Evolutionary conservation across 2,113 vertebrate genomes (phyloP), one percentile per base, ranked within the genome.

Genomic region (Naja naja): DNA sequence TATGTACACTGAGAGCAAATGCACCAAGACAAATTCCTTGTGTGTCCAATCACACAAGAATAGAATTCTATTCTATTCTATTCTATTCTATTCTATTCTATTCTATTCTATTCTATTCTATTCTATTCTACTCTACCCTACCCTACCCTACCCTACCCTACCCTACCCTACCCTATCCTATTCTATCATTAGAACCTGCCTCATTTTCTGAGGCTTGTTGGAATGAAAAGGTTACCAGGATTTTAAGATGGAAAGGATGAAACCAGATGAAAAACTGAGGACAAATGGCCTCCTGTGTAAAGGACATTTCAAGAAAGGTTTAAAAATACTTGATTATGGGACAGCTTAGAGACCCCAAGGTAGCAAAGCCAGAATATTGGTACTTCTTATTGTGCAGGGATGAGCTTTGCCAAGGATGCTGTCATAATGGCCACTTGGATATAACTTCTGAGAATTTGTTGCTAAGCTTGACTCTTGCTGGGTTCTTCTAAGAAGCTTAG

Each of bases 371-470:
- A 14, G 93, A 1, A 85, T 39, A 93, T 91, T 30, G 47, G 54
- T 92, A 16, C 88, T 93, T 6, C 69, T n/a, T 0, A 45, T 88
- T 89, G 93, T 60, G 56, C 54, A 92, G 87, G 25, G 91, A 89
- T 85, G n/a, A 0, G 87, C 90, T 92, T 89, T 25, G 4, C 89
- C 9, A 0, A 47, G 89, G 93, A 95, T 86, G n/a, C 90, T 94
- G 95, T 93, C 88, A 87, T 85, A 52, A 4, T 9, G n/a, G 92
- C 95, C 96, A 93, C 91, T 92, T 25, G 85, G 58, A 85, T 25
- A 0, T 18, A 20, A 5, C 54, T 93, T 91, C 69, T 12, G 87
- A 47, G n/a, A 30, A 23, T 27, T 74, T 47, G n/a, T 11, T 45
- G 0, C 45, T 53, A 10, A 86, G 45, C 16, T 23, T 45, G 3